Evolutionary conservation across 1,140 invertebrate genomes (phyloP).

Genomic region (Drosophila nikananu): DNA sequence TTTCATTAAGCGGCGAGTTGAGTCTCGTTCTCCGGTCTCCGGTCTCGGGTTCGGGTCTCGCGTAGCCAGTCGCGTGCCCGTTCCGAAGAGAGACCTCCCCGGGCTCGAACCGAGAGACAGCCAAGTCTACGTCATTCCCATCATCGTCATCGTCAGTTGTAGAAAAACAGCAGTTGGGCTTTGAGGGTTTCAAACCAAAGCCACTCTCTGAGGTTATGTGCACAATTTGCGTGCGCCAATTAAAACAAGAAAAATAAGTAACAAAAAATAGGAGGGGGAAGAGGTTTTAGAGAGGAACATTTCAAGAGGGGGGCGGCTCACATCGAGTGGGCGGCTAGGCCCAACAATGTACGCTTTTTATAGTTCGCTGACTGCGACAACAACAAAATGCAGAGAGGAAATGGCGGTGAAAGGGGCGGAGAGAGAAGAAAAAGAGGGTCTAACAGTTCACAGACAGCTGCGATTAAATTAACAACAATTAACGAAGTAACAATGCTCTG

Average conservation of each 20-base stretch:
- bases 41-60: constrained; percentile 16
- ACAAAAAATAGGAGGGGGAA: neutral
- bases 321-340: constrained; percentile 19
- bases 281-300: neutral
- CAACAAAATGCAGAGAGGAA: constrained; percentile 37
- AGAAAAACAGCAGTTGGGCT: constrained; percentile 14
- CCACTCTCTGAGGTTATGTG: constrained; percentile 75
- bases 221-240: constrained; percentile 80
- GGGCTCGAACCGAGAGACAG: constrained; percentile 8
- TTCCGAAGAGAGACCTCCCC: constrained; percentile 53
- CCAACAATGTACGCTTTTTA: constrained; percentile 68
- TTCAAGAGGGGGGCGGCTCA: too few relatives aligned
- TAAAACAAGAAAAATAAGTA: constrained; percentile 59
- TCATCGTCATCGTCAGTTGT: constrained; percentile 8
- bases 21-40: constrained; percentile 8
- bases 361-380: constrained; percentile 69
- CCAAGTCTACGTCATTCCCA: constrained; percentile 48
- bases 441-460: constrained; percentile 29
- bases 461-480: constrained; percentile 28
- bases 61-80: constrained; percentile 66
- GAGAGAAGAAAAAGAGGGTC: constrained; percentile 4
- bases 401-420: constrained; percentile 10
- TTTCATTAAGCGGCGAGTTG: constrained; percentile 63
- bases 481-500: constrained; percentile 37
- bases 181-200: constrained; percentile 39